Base-by-base conservation (phyloP, 2,888 invertebrate genomes). In the Drosophila koepferae region DNA sequence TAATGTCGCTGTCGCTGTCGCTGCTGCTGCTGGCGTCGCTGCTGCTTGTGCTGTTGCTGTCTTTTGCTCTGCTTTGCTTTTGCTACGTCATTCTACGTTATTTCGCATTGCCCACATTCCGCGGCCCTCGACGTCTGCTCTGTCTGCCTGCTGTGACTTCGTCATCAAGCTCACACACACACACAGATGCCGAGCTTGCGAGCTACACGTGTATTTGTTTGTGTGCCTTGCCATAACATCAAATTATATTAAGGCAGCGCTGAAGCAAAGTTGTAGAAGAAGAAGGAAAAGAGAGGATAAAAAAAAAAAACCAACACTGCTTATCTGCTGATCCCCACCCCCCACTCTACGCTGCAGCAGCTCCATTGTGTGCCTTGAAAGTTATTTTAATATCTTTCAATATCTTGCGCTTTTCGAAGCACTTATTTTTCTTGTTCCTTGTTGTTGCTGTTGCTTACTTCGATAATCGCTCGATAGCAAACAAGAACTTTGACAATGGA, bases 51-150 rank as follows among this genome's bases (percentile, higher is more conserved):
- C 56, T 48, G 44, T 43, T 76, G 64, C 60, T 60, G 76, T 73
- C 54, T 72, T 71, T 74, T 60, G 72, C 71, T 74, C 76, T 77
- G 86, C 73, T 80, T 86, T 80, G 85, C 81, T 86, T 82, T 82
- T 65, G 69, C 89, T 90, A 76, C 79, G 90, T 77, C 89, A 89
- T 89, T 87, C 89, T 87, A 87, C 76, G 87, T 74, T 87, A 80
- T 73, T 86, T 90, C 87, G 88, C 84, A 68, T 72, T 86, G 79
- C 65, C 70, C 77, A 76, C 83, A 82, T 80, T 86, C 74, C 79
- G 53, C 63, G 63, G 51, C 67, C 67, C 62, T 56, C 74, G 58
- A 64, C 58, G 63, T 66, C 65, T 63, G 67, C 62, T 73, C 60
- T 64, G 71, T 66, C 73, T 66, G 61, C 69, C 58, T 73, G 66